Evolutionary conservation across 2,888 invertebrate genomes (phyloP), one percentile per base, ranked within the genome.

Genomic region (Minunthozetes semirufus): DNA sequence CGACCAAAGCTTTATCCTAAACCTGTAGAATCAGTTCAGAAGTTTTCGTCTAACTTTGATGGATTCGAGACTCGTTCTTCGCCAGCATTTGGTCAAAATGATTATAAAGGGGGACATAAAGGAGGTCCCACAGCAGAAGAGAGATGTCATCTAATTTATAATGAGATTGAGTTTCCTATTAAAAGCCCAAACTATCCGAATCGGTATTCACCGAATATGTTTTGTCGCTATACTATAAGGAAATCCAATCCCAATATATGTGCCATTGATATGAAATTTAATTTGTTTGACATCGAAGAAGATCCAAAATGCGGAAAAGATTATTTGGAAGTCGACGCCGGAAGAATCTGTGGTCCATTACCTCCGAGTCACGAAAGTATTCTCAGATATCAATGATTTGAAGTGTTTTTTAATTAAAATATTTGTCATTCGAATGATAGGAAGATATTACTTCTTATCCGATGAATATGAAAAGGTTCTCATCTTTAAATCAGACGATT

Each of bases 261-360:
- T 63, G 78, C 79, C 13, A 61, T 80, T 19, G 78, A 80, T 73
- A 70, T 80, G 17, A 80, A 77, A 22, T 80, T 80, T 70, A 74
- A 75, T 59, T 75, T 76, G 11, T 80, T 79, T 27, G 78, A 79
- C 53, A 59, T 80, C 19, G 79, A 80, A 73, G 76, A 77, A n/a
- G 74, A 76, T 2, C 70, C 72, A n/a, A 76, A 76, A 46, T 80
- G 80, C 61, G 71, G 75, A 11, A 78, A 76, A 17, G 79, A 80
- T 61, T 80, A 77, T 42, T 75, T 80, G 33, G 74, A 63, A 15
- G 76, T 80, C 2, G 79, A 80, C 50, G 76, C 76, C 17, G 71
- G 74, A 27, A 75, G 50, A 33, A 72, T 76, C n/a, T 76, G 76
- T 46, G 76, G 76, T 13, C 48, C 50, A 17, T 42, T 76, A 15